Evolutionary conservation across 2,888 invertebrate species (phyloP).

Genomic region (Tenthredo mesomela): DNA sequence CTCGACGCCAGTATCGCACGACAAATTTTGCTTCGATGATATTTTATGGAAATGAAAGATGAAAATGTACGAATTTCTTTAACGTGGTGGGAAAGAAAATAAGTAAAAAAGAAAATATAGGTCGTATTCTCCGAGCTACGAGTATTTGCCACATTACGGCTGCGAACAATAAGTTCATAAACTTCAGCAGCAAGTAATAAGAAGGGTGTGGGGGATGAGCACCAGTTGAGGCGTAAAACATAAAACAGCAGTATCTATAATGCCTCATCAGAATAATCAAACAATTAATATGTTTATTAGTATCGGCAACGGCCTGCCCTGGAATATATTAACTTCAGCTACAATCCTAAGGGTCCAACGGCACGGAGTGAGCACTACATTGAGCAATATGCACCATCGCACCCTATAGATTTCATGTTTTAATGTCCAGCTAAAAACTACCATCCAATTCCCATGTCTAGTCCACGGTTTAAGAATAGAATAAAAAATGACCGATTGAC

Average conservation of each 20-base stretch:
- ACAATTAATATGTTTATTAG: slow-evolving; percentile 73
- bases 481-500: not conserved
- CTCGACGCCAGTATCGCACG: not conserved
- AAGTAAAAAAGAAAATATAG: not conserved
- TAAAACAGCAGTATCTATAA: slow-evolving; percentile 66
- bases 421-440: slow-evolving; percentile 29
- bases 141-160: slow-evolving; percentile 23
- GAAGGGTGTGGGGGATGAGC: slow-evolving; percentile 60
- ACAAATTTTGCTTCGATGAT: not conserved
- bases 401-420: slow-evolving; percentile 44
- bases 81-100: not conserved
- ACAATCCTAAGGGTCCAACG: slow-evolving; percentile 53
- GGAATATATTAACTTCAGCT: slow-evolving; percentile 66
- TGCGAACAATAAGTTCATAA: slow-evolving; percentile 58
- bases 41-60: not conserved
- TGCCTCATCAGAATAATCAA: slow-evolving; percentile 71
- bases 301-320: slow-evolving; percentile 68
- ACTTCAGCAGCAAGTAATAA: slow-evolving; percentile 56
- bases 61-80: not conserved
- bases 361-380: slow-evolving; percentile 55
- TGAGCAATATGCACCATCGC: slow-evolving; percentile 50
- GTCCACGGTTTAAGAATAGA: not conserved
- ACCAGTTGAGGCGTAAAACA: slow-evolving; percentile 63
- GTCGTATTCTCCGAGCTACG: not conserved
- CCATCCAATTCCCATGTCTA: not conserved